Evolutionary conservation across 2,113 vertebrate species (phyloP).

Genomic region (Sakesphorus luctuosus): DNA sequence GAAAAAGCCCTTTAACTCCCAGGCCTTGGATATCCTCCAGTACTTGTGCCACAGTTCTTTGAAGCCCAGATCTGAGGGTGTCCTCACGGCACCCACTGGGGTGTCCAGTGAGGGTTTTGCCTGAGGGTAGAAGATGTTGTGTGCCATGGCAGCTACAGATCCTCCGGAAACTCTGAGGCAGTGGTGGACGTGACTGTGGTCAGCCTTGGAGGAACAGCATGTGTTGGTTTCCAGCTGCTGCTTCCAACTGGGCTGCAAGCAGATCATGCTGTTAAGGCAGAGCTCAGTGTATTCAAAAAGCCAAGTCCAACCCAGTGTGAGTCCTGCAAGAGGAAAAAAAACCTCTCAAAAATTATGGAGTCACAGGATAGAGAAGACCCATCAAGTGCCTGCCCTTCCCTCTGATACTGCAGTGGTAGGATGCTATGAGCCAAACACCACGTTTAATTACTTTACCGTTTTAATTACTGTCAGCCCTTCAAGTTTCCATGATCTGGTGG

Average conservation of each 20-base stretch:
- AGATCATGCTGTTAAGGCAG: not conserved
- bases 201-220: rapidly evolving
- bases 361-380: not conserved
- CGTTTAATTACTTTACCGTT: not conserved
- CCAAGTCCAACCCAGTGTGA: not conserved
- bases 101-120: not conserved
- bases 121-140: not conserved
- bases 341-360: rapidly evolving
- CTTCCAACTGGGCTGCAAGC: not conserved
- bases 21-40: not conserved
- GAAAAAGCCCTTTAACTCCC: not conserved
- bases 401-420: not conserved
- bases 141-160: not conserved
- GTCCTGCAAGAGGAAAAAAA: not conserved
- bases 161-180: not conserved
- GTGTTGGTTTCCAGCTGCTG: not conserved
- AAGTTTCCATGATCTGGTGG: not conserved
- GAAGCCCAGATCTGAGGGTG: rapidly evolving
- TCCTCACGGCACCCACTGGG: not conserved
- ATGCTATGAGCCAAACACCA: not conserved
- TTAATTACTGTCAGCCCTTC: not conserved
- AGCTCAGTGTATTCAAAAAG: not conserved
- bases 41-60: rapidly evolving
- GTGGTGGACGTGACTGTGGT: not conserved
- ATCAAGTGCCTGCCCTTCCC: not conserved